Evolutionary conservation across 64 coral and sea anemone genomes (phyloP), one percentile per base, ranked within the genome.

Genomic region (Acropora yongei): DNA sequence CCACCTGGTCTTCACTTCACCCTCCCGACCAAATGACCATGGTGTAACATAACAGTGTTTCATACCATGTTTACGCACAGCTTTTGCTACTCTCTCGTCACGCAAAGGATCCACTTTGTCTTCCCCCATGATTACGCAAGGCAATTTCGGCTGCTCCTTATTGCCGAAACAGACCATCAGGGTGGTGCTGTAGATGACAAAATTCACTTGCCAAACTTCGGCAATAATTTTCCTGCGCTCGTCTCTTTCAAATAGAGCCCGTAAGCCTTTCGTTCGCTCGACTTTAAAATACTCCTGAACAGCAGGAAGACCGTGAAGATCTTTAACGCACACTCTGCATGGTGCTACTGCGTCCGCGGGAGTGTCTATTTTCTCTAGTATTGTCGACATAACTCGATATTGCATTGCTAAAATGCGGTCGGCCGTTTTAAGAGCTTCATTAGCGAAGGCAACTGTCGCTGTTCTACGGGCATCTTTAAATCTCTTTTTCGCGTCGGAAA

Each of bases 1-100:
- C 30, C 30, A 30, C 30, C n/a, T n/a, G n/a, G n/a, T n/a, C n/a
- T n/a, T n/a, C n/a, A n/a, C n/a, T n/a, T n/a, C n/a, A n/a, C n/a
- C n/a, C n/a, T 30, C 87, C 2, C 49, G 57, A 39, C 92, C 73
- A 77, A 94, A 86, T 0, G 19, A 75, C 79, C 87, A 94, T 17
- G 57, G 12, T 44, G 58, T 49, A 13, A 71, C 41, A 49, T 42
- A 80, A 75, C 68, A 93, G 17, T 72, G 5, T 12, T 51, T 69
- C 78, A 93, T 76, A 5, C 73, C 51, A 8, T 75, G 68, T 72
- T 51, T 20, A 3, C 43, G 44, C 10, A 91, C 16, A 6, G 41
- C 41, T 82, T 84, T 58, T 6, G 10, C 17, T 13, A 91, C 67
- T 82, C 66, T 84, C 17, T 78, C 18, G 75, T 89, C 55, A 79